These are phyloP conservation scores for Ptilodon capucinus DNA, from an alignment of 2,888 invertebrate species.

Conservation along the genomic window DNA sequence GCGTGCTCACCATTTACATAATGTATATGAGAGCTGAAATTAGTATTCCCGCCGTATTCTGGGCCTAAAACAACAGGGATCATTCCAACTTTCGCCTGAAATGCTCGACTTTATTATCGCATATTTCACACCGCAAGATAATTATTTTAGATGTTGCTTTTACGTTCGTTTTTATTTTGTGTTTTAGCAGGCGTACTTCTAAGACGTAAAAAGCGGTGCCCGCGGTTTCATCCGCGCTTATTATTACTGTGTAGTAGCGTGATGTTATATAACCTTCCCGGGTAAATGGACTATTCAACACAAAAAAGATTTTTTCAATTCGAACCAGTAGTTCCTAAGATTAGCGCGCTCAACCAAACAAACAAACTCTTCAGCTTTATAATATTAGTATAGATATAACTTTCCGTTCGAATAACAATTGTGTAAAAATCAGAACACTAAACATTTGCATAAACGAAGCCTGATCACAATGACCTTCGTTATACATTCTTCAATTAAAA, in stretches of 20 bases:
- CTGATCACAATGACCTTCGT: not conserved
- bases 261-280: no score
- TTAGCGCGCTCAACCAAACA: no score
- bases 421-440: no score
- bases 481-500: constrained; percentile 12
- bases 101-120: constrained; percentile 5
- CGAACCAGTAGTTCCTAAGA: no score
- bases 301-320: no score
- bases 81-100: constrained; percentile 16
- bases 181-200: not conserved
- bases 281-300: no score
- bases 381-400: no score
- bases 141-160: not conserved
- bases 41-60: constrained; percentile 20
- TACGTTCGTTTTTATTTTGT: not conserved
- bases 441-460: not conserved
- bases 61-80: constrained; percentile 17
- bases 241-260: no score
- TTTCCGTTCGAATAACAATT: no score
- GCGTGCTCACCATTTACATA: constrained; percentile 13
- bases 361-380: no score
- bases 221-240: no score
- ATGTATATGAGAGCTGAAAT: constrained; percentile 14
- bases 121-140: not conserved
- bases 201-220: no score